Evolutionary conservation across 2,797 vertebrate species (phyloP), one percentile per base, ranked within the genome.

Genomic region (Lithobates pipiens): DNA sequence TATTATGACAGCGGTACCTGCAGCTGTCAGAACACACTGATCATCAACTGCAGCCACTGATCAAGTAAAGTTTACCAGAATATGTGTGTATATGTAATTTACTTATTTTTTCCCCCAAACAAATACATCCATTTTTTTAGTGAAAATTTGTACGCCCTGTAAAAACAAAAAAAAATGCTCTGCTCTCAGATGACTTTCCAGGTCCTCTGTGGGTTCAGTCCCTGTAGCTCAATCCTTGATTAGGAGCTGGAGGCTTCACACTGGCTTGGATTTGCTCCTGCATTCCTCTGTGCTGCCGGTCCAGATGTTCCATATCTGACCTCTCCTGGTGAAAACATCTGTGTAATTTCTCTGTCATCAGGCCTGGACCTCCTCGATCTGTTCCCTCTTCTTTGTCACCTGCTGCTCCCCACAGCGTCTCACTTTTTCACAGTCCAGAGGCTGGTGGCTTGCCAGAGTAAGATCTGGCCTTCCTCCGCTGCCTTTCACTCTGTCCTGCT

Each of bases 301-400:
- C 46, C 70, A 80, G 71, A 85, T 78, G 69, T 79, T 73, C 29
- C 32, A 16, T 77, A 21, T 46, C 57, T 76, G 46, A 18, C 27
- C 76, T 84, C n/a, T 25, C 39, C 6, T 25, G 63, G 21, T 32
- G 57, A 25, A 25, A 25, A 42, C 21, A 25, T 83, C 25, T 36
- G 39, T 46, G 29, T 5, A 3, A 2, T 54, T 3, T 83, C 29
- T 65, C 29, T 77, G 75, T 65, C 21, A n/a, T 50, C 21, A n/a
- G 23, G 7, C 10, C 77, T 46, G 67, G 69, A 79, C 84, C 71
- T 75, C 54, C 77, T 42, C 25, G 25, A 76, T 23, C 11, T 63
- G 44, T 46, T 39, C 7, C 25, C 42, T 10, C 10, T 50, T 57
- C 34, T 25, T 61, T 5, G 69, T 69, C 72, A 57, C 84, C 71